Percentiles rank a stretch among this genome's conserved stretches.
Conservation (phyloP, 2,113 vertebrate species). For the Onychostruthus taczanowskii region DNA sequence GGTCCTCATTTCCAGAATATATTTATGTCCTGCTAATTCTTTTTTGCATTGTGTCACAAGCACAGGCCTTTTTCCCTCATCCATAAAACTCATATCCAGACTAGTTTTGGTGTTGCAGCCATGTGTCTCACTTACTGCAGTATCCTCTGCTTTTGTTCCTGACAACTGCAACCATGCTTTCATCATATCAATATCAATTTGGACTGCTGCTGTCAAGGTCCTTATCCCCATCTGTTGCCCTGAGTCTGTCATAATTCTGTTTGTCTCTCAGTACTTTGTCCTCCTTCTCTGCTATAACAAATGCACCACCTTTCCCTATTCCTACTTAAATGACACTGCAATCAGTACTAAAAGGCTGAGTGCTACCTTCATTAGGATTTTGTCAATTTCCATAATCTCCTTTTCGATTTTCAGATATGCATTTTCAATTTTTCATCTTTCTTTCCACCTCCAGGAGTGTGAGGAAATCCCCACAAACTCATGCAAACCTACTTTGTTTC, state of each 20-base stretch:
- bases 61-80: background rate
- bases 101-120: background rate
- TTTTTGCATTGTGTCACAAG: background rate
- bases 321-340: background rate
- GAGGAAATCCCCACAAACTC: background rate
- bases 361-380: background rate
- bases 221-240: background rate
- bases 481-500: background rate
- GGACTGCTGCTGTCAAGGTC: background rate
- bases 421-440: background rate
- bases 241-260: background rate
- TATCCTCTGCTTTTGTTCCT: background rate
- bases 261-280: background rate
- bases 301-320: background rate
- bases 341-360: background rate
- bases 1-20: background rate
- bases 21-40: background rate
- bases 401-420: background rate
- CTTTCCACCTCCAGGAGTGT: background rate
- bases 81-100: background rate
- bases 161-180: background rate
- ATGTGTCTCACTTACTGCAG: fast-evolving
- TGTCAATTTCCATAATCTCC: background rate
- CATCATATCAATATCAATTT: background rate
- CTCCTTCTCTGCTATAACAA: background rate